phyloP scores from a whole-genome alignment of 2,888 invertebrate genomes.

The Gryllus longicercus region DNA sequence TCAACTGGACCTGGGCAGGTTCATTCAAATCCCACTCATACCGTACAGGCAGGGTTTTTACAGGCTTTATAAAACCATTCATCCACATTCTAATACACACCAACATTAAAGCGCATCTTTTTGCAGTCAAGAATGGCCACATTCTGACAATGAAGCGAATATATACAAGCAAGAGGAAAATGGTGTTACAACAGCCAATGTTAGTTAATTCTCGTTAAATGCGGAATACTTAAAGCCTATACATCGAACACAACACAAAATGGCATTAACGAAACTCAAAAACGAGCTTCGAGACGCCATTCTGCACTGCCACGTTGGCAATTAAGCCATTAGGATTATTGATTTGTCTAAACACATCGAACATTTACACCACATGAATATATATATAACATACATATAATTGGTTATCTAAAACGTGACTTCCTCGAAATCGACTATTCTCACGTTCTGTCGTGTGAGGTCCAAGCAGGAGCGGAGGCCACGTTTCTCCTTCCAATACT shows the following conservation, averaged over 20 bases:
- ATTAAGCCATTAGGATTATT: neutral
- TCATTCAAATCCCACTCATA: neutral
- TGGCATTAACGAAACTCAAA: neutral
- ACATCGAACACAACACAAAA: neutral
- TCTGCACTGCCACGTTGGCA: neutral
- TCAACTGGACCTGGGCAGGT: neutral
- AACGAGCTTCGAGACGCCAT: neutral
- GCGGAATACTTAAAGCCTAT: neutral
- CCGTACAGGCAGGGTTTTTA: neutral
- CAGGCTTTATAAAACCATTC: neutral
- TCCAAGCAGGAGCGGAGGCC: neutral
- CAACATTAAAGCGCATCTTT: neutral
- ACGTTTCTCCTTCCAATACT: slow-evolving; percentile 1
- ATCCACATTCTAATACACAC: neutral
- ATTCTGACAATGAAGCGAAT: neutral
- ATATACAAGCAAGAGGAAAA: neutral
- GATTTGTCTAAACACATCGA: neutral
- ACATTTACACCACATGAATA: slow-evolving; percentile 7
- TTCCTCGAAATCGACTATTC: neutral
- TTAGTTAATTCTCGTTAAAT: neutral
- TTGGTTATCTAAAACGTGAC: neutral
- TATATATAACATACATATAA: neutral
- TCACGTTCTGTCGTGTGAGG: slow-evolving; percentile 3
- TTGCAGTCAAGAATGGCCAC: neutral
- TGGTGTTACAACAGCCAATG: neutral